Evolutionary conservation across 2,888 invertebrate species (phyloP), one percentile per base, ranked within the genome.

Genomic region (Tenthredo mesomela): DNA sequence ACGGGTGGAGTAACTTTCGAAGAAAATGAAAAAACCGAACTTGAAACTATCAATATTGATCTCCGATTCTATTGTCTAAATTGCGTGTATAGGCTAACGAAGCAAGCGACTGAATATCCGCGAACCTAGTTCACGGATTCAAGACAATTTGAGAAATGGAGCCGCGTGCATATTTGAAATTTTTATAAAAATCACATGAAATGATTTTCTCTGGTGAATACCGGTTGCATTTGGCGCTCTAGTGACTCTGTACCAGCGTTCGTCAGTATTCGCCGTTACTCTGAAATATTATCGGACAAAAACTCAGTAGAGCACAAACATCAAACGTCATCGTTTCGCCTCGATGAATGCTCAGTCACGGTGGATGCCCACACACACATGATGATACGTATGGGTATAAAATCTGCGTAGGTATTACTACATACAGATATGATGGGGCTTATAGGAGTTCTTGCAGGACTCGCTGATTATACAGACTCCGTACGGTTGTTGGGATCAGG

Each of bases 301-400:
- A 77, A 77, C 50, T 50, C 77, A 77, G 50, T 40, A 77, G 77
- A 77, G 77, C 77, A 77, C 77, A 29, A 77, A 77, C 77, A 77
- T 77, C 77, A 77, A 77, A 77, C 77, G 33, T 77, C 77, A 77
- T 54, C 77, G 77, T 77, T 77, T 77, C 77, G 40, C 77, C 77
- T 54, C 77, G 77, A 50, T 54, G 77, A 77, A 47, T 77, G 77
- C n/a, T 47, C 77, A 77, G 77, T 77, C 77, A 77, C 77, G 54
- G 77, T 54, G 54, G 47, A 77, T 77, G 33, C 18, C 77, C 33
- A 29, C 33, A 54, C 33, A 29, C 77, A 33, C 12, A 54, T 33
- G 33, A n/a, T 6, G 18, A 50, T 50, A 29, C 12, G 21, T 43
- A 21, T 25, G 73, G n/a, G 73, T 73, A 40, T 73, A 18, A 73